Evolutionary conservation across 2,888 invertebrate genomes (phyloP).

Genomic region (Anorthoa munda): DNA sequence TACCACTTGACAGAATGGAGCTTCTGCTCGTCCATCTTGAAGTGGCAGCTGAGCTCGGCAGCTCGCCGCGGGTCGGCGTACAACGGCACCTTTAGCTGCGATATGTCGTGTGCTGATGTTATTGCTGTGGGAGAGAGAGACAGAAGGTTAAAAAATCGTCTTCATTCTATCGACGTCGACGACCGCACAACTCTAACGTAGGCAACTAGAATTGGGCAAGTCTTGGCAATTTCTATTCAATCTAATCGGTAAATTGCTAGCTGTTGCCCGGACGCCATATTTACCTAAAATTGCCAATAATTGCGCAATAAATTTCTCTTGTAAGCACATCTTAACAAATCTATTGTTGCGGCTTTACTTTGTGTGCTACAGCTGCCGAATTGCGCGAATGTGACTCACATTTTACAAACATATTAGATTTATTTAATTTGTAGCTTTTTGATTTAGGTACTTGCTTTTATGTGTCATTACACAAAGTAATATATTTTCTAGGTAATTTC

Average conservation of each 20-base stretch:
- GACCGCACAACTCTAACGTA: too few species aligned
- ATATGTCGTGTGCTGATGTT: conserved; percentile 87
- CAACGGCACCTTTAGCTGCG: conserved; percentile 86
- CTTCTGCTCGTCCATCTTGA: conserved; percentile 86
- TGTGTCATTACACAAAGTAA: not conserved
- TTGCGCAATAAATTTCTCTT: too few species aligned
- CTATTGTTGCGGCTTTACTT: too few species aligned
- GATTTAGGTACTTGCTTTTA: not conserved
- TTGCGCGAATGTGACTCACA: not conserved
- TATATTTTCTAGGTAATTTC: not conserved
- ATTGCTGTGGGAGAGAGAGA: conserved; percentile 77
- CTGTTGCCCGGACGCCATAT: too few species aligned
- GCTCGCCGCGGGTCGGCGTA: conserved; percentile 88
- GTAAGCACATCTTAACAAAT: too few species aligned
- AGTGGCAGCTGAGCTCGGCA: conserved; percentile 89
- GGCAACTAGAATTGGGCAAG: too few species aligned
- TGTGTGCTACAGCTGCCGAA: too few species aligned
- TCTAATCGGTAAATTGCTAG: too few species aligned
- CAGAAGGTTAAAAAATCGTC: not conserved
- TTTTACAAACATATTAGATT: not conserved
- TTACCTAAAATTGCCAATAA: too few species aligned
- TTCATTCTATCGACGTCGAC: not conserved
- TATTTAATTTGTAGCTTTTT: not conserved
- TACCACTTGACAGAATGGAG: conserved; percentile 89
- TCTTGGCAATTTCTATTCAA: too few species aligned